These are phyloP conservation scores for Tenthredo distinguenda DNA, from an alignment of 2,888 invertebrate genomes.

Conservation along the genomic window DNA sequence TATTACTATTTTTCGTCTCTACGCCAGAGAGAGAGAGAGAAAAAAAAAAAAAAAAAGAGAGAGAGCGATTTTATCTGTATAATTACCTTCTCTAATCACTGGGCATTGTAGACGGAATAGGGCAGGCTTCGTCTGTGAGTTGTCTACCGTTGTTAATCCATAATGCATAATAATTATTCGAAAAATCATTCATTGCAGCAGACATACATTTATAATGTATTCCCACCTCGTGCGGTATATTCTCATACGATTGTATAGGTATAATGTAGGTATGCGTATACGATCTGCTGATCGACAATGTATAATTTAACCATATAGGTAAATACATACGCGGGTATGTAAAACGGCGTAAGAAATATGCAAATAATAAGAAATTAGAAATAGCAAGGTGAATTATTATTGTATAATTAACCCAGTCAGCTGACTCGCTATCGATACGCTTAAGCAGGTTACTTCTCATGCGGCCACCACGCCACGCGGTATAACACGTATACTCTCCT, in stretches of 20 bases:
- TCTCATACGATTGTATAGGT: not conserved
- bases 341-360: not conserved
- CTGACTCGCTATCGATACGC: not conserved
- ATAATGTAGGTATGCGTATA: not conserved
- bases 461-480: not conserved
- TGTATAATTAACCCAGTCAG: not conserved
- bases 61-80: not conserved
- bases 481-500: not conserved
- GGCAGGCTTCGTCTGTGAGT: constrained; percentile 65
- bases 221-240: not conserved
- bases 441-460: not conserved
- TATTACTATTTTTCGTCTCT: not conserved
- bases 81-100: not conserved
- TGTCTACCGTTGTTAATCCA: constrained; percentile 70
- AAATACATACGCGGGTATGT: not conserved
- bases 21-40: not conserved
- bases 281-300: not conserved
- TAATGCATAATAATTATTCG: constrained; percentile 68
- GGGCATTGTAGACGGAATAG: not conserved
- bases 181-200: not conserved
- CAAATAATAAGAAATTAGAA: constrained; percentile 31
- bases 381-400: constrained; percentile 21
- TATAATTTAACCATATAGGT: not conserved
- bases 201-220: not conserved
- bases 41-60: not conserved